These are phyloP conservation scores for Scaptomyza hsui DNA, from an alignment of 1,140 invertebrate genomes.

Conservation along the genomic window DNA sequence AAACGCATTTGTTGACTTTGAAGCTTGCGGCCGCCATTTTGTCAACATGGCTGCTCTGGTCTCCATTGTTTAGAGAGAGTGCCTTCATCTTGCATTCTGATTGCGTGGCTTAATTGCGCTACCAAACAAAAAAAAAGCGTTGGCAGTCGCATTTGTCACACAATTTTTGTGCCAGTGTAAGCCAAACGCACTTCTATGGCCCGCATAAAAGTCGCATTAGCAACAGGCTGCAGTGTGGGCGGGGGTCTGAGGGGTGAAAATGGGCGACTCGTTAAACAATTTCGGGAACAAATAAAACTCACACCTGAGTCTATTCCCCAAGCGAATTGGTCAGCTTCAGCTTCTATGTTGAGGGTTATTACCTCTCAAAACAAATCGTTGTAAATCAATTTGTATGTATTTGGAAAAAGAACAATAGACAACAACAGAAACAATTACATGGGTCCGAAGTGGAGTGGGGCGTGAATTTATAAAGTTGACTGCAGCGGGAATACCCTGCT, in stretches of 20 bases:
- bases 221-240: too few relatives aligned
- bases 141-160: slow-evolving; percentile 43
- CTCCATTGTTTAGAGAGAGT: slow-evolving; percentile 61
- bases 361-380: slow-evolving; percentile 65
- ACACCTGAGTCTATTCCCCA: slow-evolving; percentile 63
- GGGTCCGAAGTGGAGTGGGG: slow-evolving; percentile 48
- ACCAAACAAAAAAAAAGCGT: slow-evolving; percentile 15
- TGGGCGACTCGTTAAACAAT: slow-evolving; percentile 55
- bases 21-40: slow-evolving; percentile 76
- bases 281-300: slow-evolving; percentile 73
- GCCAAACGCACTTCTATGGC: slow-evolving; percentile 58
- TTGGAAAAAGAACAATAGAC: slow-evolving; percentile 1
- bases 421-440: slow-evolving; percentile 68
- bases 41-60: slow-evolving; percentile 54
- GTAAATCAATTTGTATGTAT: slow-evolving; percentile 76
- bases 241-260: slow-evolving; percentile 29
- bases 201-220: slow-evolving; percentile 47
- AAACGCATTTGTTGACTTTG: slow-evolving; percentile 66
- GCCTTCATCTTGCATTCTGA: slow-evolving; percentile 82
- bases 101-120: slow-evolving; percentile 79
- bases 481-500: not conserved
- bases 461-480: slow-evolving; percentile 4
- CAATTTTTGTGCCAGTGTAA: slow-evolving; percentile 68
- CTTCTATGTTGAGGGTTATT: not conserved
- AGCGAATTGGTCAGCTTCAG: not conserved